These are phyloP conservation scores for Manduca sexta DNA, from an alignment of 1,140 invertebrate genomes.

Conservation along the genomic window DNA sequence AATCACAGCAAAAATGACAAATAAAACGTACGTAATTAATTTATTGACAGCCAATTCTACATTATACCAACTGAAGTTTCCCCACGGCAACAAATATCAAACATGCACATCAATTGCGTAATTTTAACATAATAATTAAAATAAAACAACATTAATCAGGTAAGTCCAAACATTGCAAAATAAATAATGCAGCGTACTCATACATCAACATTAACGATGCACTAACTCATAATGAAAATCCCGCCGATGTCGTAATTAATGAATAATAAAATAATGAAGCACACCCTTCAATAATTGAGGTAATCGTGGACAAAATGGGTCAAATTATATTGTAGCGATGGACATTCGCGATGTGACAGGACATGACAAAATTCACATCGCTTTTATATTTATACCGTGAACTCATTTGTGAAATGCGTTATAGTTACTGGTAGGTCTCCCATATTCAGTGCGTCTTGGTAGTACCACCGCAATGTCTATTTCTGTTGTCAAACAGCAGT, in stretches of 20 bases:
- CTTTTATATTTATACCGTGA: too few species aligned
- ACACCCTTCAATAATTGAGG: slow-evolving; percentile 4
- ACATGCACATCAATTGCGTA: slow-evolving; percentile 16
- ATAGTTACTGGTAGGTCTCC: too few species aligned
- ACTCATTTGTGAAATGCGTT: too few species aligned
- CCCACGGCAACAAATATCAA: not conserved
- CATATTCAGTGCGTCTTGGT: too few species aligned
- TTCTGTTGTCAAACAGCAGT: too few species aligned
- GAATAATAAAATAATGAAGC: slow-evolving; percentile 8
- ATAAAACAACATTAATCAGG: not conserved
- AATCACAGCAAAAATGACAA: not conserved
- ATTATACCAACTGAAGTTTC: too few species aligned
- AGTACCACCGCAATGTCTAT: too few species aligned
- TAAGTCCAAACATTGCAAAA: not conserved
- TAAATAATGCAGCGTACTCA: not conserved
- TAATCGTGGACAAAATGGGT: not conserved
- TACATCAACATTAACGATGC: not conserved
- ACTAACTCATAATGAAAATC: slow-evolving; percentile 5
- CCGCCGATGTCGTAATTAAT: slow-evolving; percentile 6
- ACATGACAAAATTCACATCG: too few species aligned
- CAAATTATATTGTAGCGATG: not conserved
- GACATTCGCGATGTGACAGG: too few species aligned
- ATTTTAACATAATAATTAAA: too few species aligned
- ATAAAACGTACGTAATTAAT: not conserved
- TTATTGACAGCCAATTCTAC: not conserved